Evolutionary conservation across 1,140 invertebrate species (phyloP).

Genomic region (Brachionus sp.): DNA sequence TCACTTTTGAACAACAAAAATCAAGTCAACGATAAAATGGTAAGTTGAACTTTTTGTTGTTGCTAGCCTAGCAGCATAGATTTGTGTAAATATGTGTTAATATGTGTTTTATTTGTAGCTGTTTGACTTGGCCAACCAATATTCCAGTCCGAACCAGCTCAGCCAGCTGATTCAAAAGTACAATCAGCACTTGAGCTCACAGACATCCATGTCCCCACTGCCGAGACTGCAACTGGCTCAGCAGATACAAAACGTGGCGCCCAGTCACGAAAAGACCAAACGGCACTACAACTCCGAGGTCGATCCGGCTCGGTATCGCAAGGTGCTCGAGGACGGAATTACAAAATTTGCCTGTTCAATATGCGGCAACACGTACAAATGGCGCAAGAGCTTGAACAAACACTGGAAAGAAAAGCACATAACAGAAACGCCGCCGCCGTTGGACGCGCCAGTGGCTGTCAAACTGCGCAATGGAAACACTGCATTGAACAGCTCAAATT

Average conservation of each 20-base stretch:
- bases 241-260: not conserved
- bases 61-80: too few relatives aligned
- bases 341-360: slow-evolving; percentile 59
- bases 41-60: not conserved
- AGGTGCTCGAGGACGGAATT: slow-evolving; percentile 50
- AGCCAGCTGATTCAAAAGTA: slow-evolving; percentile 9
- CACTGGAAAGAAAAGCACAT: slow-evolving; percentile 61
- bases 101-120: not conserved
- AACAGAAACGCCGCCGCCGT: slow-evolving; percentile 47
- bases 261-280: slow-evolving; percentile 10
- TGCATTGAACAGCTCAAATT: not conserved
- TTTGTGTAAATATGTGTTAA: not conserved
- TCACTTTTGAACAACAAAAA: not conserved
- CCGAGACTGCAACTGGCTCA: not conserved
- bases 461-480: not conserved
- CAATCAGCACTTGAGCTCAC: not conserved
- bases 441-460: slow-evolving; percentile 30
- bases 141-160: not conserved
- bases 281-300: slow-evolving; percentile 45
- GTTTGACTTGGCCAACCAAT: slow-evolving; percentile 28
- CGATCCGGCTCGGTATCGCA: slow-evolving; percentile 41
- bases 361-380: slow-evolving; percentile 60
- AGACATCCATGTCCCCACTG: not conserved
- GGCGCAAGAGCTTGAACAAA: slow-evolving; percentile 59
- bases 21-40: not conserved